Evolutionary conservation across 1,140 invertebrate genomes (phyloP).

Genomic region (Physella acuta): DNA sequence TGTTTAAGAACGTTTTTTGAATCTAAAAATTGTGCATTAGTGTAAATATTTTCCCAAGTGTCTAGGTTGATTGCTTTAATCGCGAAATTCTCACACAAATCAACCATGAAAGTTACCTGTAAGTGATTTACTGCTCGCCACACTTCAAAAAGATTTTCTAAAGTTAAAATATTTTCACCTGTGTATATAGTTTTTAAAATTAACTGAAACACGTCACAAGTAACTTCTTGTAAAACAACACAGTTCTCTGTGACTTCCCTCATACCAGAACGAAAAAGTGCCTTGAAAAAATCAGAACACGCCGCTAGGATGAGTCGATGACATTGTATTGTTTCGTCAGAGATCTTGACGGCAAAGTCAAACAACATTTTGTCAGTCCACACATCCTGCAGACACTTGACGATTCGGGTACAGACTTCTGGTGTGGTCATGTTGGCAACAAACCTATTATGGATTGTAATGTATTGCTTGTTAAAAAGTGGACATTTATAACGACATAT

Average conservation of each 20-base stretch:
- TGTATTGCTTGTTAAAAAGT: no score
- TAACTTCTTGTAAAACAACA: background rate
- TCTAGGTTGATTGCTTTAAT: background rate
- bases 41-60: background rate
- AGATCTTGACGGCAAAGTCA: background rate
- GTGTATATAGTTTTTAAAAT: background rate
- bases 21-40: background rate
- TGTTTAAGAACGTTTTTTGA: background rate
- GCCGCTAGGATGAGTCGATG: background rate
- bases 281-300: background rate
- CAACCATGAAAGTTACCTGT: background rate
- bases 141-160: background rate
- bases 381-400: background rate
- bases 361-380: background rate
- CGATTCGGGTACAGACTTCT: no score
- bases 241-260: background rate
- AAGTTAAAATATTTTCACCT: background rate
- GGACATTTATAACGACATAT: no score
- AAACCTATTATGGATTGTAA: no score
- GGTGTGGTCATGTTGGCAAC: no score
- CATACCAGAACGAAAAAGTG: background rate
- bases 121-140: background rate
- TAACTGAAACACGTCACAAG: background rate
- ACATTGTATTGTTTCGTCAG: background rate
- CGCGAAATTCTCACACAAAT: background rate